A percentile compares a stretch with the other conserved stretches of the same genome.
Evolutionary conservation across 1,140 invertebrate species (phyloP).

Genomic region (Rhopalosiphum maidis): DNA sequence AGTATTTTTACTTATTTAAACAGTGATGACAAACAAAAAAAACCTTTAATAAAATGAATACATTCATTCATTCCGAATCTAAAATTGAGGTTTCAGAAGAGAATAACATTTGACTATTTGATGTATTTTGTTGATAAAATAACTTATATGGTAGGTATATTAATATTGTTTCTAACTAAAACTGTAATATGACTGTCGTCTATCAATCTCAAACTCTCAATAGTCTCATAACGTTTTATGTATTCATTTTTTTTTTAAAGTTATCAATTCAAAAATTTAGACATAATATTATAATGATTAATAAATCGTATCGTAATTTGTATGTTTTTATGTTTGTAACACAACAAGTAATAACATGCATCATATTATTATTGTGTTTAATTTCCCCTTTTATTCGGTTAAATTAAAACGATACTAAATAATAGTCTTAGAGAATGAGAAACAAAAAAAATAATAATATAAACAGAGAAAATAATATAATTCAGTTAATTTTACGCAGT

Average conservation of each 20-base stretch:
- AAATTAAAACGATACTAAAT: neutral
- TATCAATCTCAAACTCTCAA: no score
- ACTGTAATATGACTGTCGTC: no score
- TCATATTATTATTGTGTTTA: neutral
- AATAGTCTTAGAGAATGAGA: neutral
- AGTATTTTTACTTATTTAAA: no score
- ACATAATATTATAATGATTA: neutral
- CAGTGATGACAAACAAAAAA: no score
- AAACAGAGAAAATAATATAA: constrained; percentile 21
- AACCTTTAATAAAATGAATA: no score
- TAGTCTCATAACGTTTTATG: neutral
- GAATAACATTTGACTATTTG: no score
- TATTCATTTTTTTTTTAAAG: neutral
- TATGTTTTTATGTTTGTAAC: neutral
- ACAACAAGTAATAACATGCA: neutral
- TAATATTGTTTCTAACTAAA: no score
- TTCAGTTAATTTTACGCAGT: constrained; percentile 29
- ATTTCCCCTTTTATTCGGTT: neutral
- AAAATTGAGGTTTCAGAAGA: no score
- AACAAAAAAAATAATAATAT: neutral
- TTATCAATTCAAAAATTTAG: neutral
- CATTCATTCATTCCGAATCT: no score
- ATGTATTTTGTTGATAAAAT: no score
- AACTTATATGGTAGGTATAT: no score
- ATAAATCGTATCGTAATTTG: neutral